phyloP scores from a whole-genome alignment of 2,113 vertebrate species.

The Hyperoodon ampullatus region DNA sequence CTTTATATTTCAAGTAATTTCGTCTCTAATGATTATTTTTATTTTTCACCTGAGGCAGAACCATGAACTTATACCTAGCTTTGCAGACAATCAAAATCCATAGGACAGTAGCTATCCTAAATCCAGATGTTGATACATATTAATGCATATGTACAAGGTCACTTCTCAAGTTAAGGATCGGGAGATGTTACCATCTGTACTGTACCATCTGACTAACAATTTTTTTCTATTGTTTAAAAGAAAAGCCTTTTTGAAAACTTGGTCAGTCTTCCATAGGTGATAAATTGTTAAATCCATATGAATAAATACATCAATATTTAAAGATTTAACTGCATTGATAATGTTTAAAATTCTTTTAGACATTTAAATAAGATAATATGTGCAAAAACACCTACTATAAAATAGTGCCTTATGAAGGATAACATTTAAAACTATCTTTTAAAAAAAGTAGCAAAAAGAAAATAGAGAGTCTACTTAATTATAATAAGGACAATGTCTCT shows the following conservation, averaged over 20 bases:
- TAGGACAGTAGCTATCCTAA: not conserved
- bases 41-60: not conserved
- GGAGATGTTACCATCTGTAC: not conserved
- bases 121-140: not conserved
- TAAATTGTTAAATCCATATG: not conserved
- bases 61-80: not conserved
- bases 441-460: slow-evolving; percentile 9
- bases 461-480: not conserved
- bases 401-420: not conserved
- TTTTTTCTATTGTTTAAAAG: not conserved
- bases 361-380: not conserved
- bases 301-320: slow-evolving; percentile 11
- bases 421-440: not conserved
- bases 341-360: slow-evolving; percentile 32
- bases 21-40: not conserved
- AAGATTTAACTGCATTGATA: not conserved
- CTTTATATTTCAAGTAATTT: not conserved
- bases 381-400: not conserved
- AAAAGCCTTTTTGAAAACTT: slow-evolving; percentile 23
- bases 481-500: not conserved
- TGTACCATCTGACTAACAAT: not conserved
- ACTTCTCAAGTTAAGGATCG: not conserved
- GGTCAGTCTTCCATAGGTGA: not conserved
- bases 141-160: not conserved
- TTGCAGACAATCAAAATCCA: not conserved